Evolutionary conservation across 2,888 invertebrate genomes (phyloP).

Genomic region (Malacosoma neustria): DNA sequence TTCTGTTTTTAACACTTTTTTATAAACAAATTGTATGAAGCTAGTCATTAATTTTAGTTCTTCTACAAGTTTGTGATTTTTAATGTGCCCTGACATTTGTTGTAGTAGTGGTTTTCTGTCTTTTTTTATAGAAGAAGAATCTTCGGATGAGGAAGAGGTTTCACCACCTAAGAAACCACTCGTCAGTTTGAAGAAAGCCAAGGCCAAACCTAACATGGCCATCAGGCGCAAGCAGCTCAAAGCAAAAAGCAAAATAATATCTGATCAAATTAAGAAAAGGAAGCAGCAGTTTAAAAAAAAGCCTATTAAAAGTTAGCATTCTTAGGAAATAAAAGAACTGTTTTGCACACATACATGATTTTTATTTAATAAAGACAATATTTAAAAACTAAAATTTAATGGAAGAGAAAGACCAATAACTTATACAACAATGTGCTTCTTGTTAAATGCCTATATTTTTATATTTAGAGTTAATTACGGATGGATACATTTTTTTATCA

Average conservation of each 20-base stretch:
- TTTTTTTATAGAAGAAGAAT: conserved; percentile 49
- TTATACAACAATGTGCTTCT: too few relatives aligned
- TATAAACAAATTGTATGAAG: too few relatives aligned
- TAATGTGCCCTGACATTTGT: too few relatives aligned
- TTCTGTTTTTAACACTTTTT: too few relatives aligned
- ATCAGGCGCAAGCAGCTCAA: conserved; percentile 65
- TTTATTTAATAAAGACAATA: conserved; percentile 12
- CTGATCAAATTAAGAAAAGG: conserved; percentile 62
- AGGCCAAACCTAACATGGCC: conserved; percentile 55
- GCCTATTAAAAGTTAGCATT: conserved; percentile 29
- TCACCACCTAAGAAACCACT: conserved; percentile 21
- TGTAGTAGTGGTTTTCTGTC: too few relatives aligned
- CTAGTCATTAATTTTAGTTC: too few relatives aligned
- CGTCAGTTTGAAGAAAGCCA: conserved; percentile 36
- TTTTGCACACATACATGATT: conserved; percentile 23
- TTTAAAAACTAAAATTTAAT: too few relatives aligned
- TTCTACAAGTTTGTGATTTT: too few relatives aligned
- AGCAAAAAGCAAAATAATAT: conserved; percentile 60
- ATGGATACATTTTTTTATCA: too few relatives aligned
- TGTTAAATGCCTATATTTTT: too few relatives aligned
- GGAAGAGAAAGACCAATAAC: too few relatives aligned
- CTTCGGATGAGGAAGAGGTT: conserved; percentile 23
- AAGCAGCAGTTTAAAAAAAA: conserved; percentile 57
- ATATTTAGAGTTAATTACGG: too few relatives aligned
- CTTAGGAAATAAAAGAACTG: conserved; percentile 20